A percentile compares a stretch with the other conserved stretches of the same genome.
Conservation (phyloP, 2,888 invertebrate genomes). For the Troides oblongomaculatus region DNA sequence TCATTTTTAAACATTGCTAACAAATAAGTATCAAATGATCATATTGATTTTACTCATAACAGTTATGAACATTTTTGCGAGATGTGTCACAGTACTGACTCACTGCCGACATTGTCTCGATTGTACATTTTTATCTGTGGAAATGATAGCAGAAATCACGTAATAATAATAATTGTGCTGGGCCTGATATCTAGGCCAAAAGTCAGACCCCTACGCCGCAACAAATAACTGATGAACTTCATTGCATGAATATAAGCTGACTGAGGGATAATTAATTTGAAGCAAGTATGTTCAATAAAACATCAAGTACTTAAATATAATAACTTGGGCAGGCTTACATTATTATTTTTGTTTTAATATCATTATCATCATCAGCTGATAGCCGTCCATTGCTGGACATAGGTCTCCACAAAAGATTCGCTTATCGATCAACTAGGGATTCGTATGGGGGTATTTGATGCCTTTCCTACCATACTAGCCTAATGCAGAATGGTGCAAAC, state of each 20-base stretch:
- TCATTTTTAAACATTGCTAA: background rate
- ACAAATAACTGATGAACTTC: background rate
- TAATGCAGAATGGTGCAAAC: too few species aligned
- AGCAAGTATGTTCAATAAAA: too few species aligned
- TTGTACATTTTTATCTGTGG: conserved; percentile 34
- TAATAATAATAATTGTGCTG: conserved; percentile 20
- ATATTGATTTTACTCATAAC: conserved; percentile 38
- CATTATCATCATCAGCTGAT: too few species aligned
- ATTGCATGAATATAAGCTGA: background rate
- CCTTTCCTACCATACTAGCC: too few species aligned
- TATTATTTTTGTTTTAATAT: too few species aligned
- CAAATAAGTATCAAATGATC: conserved; percentile 1
- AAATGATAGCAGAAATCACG: conserved; percentile 28
- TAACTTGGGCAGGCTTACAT: too few species aligned
- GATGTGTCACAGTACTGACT: conserved; percentile 56
- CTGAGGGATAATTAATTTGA: too few species aligned
- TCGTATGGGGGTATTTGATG: too few species aligned
- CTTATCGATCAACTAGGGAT: too few species aligned
- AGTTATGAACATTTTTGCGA: conserved; percentile 49
- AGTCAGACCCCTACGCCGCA: background rate
- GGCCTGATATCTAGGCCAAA: conserved; percentile 24
- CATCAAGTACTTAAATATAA: too few species aligned
- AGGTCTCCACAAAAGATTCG: too few species aligned
- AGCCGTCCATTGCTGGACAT: too few species aligned
- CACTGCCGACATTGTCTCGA: conserved; percentile 51